Evolutionary conservation across 2,888 invertebrate species (phyloP), one percentile per base, ranked within the genome.

Genomic region (Hydropsyche betteni): DNA sequence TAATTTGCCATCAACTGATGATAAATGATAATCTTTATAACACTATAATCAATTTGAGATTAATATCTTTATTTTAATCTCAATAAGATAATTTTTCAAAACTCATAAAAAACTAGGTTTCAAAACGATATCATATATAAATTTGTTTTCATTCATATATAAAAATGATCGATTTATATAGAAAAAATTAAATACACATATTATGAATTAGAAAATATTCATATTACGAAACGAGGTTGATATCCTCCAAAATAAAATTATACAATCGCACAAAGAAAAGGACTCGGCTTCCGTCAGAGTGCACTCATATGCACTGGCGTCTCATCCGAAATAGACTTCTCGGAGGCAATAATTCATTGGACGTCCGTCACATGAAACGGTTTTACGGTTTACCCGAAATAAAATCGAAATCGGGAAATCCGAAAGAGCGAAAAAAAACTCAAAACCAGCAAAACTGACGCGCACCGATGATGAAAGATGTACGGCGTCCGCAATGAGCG

Each of bases 301-400:
- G 4, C 64, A 58, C 58, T 24, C 8, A 8, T 24, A 24, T 24
- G 58, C 8, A 14, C 58, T 14, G 24, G 58, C 4, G 34, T 64
- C 64, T 64, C 64, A 5, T 64, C 44, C 24, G 58, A 79, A 79
- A 79, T 79, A 79, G 75, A 77, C 76, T 77, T 77, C 74, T 71
- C 74, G 61, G 77, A 76, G 77, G 75, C 75, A 51, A 78, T 78
- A 78, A 78, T 74, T 78, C 78, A 77, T 71, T 58, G 72, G 55
- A 58, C 38, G 72, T 70, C 61, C 55, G 72, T 72, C 55, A 52
- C 55, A 72, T 72, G 72, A 72, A 44, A 69, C 51, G 69, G 64
- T 64, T 64, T 64, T 64, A 64, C 64, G 36, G 64, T 64, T 64
- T 36, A 36, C 64, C 44, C 10, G 51, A 44, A 44, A 69, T n/a